Conservation (phyloP, 2,888 invertebrate genomes). For the Gastrophysa polygoni region DNA sequence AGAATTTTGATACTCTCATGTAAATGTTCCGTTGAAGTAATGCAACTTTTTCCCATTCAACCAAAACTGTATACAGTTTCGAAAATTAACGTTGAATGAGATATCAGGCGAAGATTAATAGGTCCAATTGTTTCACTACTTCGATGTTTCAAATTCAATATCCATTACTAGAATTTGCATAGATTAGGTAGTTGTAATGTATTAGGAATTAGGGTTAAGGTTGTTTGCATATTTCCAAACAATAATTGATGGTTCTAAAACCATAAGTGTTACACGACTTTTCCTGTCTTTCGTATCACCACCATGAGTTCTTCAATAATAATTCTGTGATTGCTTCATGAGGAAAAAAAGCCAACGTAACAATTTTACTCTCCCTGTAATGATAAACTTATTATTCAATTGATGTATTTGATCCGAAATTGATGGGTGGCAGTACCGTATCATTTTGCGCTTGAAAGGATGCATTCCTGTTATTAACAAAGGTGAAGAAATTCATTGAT, state of each 20-base stretch:
- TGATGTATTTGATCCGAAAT: conserved; percentile 10
- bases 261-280: not conserved
- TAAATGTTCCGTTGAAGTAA: no score
- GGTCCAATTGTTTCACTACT: no score
- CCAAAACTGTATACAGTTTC: no score
- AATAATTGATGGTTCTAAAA: not conserved
- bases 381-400: not conserved
- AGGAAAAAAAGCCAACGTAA: conserved; percentile 7
- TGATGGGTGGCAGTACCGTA: conserved; percentile 2
- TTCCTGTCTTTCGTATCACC: not conserved
- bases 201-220: not conserved
- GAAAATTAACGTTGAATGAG: no score
- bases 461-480: conserved; percentile 14
- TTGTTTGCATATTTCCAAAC: not conserved
- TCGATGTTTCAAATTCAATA: no score
- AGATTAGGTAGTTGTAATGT: not conserved
- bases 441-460: conserved; percentile 9
- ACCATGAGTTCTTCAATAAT: not conserved
- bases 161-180: not conserved
- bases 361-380: not conserved
- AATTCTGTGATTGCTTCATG: not conserved
- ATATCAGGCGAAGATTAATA: no score
- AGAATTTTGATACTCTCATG: no score
- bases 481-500: conserved; percentile 16
- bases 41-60: no score